phyloP scores from a whole-genome alignment of 2,797 vertebrate species.

The Schizopygopsis malacanthus region DNA sequence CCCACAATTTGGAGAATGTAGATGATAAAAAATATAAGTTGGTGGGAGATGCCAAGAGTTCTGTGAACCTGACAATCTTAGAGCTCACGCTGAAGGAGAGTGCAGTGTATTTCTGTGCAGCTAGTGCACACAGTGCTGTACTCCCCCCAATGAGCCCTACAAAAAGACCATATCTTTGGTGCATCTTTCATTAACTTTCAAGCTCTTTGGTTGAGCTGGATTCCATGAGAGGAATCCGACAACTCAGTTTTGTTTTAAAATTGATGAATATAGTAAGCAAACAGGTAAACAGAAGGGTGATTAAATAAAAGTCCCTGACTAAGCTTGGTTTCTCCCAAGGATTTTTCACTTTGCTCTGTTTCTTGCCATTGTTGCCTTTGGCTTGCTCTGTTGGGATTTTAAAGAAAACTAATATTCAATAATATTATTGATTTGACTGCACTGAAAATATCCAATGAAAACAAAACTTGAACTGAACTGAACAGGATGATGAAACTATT shows the following conservation, averaged over 20 bases:
- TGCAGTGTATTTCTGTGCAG: slow-evolving; percentile 56
- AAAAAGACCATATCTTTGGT: slow-evolving; percentile 1
- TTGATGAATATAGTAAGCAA: neutral
- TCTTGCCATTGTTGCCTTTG: neutral
- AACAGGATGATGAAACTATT: neutral
- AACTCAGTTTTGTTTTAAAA: neutral
- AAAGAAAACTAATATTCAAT: neutral
- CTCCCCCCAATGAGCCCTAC: neutral
- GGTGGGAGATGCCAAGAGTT: slow-evolving; percentile 42
- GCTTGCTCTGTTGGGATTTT: no score
- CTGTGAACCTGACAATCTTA: slow-evolving; percentile 24
- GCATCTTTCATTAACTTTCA: neutral
- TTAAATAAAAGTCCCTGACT: neutral
- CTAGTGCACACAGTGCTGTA: slow-evolving; percentile 35
- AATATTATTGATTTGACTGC: neutral
- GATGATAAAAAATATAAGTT: slow-evolving; percentile 1
- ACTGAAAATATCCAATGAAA: no score
- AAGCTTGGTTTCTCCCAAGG: neutral
- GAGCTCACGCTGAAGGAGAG: slow-evolving; percentile 39
- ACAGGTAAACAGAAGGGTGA: neutral
- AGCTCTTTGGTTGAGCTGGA: neutral
- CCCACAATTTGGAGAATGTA: neutral
- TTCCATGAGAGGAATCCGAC: neutral
- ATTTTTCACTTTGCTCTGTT: neutral
- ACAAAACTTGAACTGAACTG: no score